Base-by-base conservation (phyloP, 2,888 invertebrate species). In the Azorinus chamasolen region DNA sequence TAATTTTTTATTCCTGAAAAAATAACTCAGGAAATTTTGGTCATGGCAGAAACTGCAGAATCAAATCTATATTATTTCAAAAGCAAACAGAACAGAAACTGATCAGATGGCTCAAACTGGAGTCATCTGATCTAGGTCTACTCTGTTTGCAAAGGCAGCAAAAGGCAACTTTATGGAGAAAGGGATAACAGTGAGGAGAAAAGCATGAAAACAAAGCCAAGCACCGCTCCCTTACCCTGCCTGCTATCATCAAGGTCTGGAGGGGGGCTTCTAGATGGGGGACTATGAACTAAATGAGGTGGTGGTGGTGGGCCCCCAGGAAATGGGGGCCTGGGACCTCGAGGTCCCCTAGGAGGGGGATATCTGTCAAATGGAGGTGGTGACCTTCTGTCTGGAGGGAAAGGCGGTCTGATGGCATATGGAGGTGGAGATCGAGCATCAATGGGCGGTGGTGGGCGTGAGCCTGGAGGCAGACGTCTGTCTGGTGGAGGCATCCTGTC, bases 281-380 rank as follows among this genome's bases (percentile, higher is more conserved):
- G 82, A 71, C 74, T 76, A 20, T 63, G 68, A 32, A 32, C 32
- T 62, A 79, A 68, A 70, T 79, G 83, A 54, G 76, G 79, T n/a
- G n/a, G n/a, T n/a, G n/a, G n/a, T 27, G 78, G 83, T 66, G 77
- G 77, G 25, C 66, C 70, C 68, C 65, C 75, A n/a, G 65, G 65
- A 37, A 46, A 83, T 65, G 16, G 84, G 71, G n/a, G 87, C 70
- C 51, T 78, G 63, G 65, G 80, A 70, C 58, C 79, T 54, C 69
- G 80, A 69, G 78, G n/a, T 66, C 83, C 70, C 24, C 57, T 77
- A 32, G 80, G 84, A 32, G 84, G 85, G 46, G 86, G 80, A 46
- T 68, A 79, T 41, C 85, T 69, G 25, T 87, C 87, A 82, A 84
- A 84, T 16, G 82, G 77, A 39, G 85, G 85, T 43, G 88, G 87